A percentile compares a stretch with the other conserved stretches of the same genome.
Evolutionary conservation across 2,797 vertebrate genomes (phyloP).

Genomic region (Epinephelus malabaricus): DNA sequence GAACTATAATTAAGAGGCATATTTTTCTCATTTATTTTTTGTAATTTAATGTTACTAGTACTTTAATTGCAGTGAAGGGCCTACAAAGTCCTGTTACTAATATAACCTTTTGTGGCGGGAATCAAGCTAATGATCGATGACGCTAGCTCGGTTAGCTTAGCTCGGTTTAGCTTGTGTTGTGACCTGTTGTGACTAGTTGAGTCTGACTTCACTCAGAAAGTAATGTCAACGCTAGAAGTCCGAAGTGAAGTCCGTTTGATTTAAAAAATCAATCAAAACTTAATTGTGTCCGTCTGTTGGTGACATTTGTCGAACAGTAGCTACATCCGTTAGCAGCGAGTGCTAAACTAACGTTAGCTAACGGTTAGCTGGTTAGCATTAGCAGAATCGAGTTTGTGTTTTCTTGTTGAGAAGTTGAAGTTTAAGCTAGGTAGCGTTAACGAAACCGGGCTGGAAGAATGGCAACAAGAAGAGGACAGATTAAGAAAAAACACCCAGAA

Average conservation of each 20-base stretch:
- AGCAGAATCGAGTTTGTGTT: background rate
- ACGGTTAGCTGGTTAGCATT: background rate
- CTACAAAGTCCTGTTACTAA: too few species aligned
- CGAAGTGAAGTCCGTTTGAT: accelerated
- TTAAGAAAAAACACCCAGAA: slow-evolving; percentile 69
- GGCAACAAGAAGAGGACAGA: slow-evolving; percentile 73
- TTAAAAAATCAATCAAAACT: background rate
- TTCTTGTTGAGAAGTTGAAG: background rate
- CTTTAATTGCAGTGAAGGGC: too few species aligned
- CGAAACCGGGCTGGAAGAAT: slow-evolving; percentile 45
- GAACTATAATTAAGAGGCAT: too few species aligned
- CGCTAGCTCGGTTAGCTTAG: background rate
- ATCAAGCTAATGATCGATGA: background rate
- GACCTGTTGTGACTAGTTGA: too few species aligned
- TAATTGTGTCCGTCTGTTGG: background rate
- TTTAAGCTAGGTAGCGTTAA: background rate
- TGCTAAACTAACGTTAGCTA: slow-evolving; percentile 6
- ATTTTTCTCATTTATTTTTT: too few species aligned
- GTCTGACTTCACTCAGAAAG: accelerated
- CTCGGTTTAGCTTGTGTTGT: accelerated
- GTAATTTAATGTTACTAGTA: too few species aligned
- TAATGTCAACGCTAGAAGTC: background rate
- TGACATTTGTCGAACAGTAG: background rate
- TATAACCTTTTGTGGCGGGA: slow-evolving; percentile 37
- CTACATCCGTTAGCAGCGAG: background rate